phyloP scores from a whole-genome alignment of 2,113 vertebrate species.

The Eretmochelys imbricata region DNA sequence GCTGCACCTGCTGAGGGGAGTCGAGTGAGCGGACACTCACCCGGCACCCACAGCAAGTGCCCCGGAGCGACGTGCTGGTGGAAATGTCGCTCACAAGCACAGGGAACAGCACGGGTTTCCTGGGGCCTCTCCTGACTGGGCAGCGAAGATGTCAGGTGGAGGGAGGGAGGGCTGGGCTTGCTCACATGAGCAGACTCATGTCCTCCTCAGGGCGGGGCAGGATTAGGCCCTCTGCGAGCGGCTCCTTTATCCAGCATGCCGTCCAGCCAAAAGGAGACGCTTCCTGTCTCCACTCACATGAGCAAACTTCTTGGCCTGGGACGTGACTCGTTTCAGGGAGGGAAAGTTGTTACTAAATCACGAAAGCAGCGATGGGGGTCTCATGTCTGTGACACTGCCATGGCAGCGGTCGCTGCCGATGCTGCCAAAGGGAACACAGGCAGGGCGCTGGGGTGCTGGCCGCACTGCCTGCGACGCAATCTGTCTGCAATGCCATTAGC shows the following conservation, averaged over 20 bases:
- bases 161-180: not conserved
- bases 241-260: not conserved
- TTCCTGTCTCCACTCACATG: not conserved
- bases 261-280: not conserved
- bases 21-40: no score
- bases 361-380: not conserved
- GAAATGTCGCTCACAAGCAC: not conserved
- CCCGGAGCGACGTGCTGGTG: no score
- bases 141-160: no score
- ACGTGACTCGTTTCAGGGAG: not conserved
- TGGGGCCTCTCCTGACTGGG: no score
- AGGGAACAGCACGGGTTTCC: no score
- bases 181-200: not conserved
- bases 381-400: not conserved
- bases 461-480: conserved; percentile 75
- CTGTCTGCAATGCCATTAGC: conserved; percentile 77
- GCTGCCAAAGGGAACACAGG: conserved; percentile 64
- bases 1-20: no score
- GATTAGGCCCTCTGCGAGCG: not conserved
- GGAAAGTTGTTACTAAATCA: not conserved
- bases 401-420: conserved; percentile 43
- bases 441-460: conserved; percentile 56
- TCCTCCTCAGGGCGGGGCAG: fast-evolving
- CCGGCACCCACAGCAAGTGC: no score
- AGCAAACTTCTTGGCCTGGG: not conserved